Evolutionary conservation across 2,797 vertebrate genomes (phyloP).

Genomic region (Erithacus rubecula): DNA sequence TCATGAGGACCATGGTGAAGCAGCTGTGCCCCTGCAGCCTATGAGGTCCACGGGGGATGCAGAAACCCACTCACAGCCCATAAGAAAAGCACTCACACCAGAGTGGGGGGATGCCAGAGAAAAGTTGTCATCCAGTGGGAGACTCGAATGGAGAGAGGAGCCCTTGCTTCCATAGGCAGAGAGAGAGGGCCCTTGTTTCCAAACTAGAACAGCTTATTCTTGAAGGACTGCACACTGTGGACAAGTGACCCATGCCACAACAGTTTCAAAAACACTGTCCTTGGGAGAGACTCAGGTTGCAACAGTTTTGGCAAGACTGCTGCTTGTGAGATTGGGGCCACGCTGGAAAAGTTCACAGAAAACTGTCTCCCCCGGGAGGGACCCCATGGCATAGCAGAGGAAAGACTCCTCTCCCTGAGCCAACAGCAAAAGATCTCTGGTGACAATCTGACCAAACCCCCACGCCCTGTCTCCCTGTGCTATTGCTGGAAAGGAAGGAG

Average conservation of each 20-base stretch:
- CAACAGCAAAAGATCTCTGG: neutral
- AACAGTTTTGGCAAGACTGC: neutral
- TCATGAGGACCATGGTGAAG: neutral
- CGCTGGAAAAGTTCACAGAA: accelerated
- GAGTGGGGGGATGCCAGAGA: neutral
- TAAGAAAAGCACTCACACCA: neutral
- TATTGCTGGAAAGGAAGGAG: neutral
- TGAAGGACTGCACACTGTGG: neutral
- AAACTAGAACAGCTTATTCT: neutral
- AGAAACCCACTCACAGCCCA: neutral
- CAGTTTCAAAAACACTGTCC: neutral
- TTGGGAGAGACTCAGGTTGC: neutral
- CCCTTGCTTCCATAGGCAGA: neutral
- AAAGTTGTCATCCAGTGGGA: neutral
- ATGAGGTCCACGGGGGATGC: neutral
- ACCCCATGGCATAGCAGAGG: neutral
- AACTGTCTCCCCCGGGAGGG: neutral
- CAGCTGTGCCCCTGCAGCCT: neutral
- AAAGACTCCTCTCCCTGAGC: neutral
- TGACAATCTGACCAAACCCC: neutral
- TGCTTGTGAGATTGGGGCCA: neutral
- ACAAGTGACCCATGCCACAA: accelerated
- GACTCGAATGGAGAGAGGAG: neutral
- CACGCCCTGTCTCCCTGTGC: neutral
- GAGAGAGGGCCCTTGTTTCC: neutral